Base-by-base conservation (phyloP, 92 coral and sea anemone genomes). In the Montipora capitata region DNA sequence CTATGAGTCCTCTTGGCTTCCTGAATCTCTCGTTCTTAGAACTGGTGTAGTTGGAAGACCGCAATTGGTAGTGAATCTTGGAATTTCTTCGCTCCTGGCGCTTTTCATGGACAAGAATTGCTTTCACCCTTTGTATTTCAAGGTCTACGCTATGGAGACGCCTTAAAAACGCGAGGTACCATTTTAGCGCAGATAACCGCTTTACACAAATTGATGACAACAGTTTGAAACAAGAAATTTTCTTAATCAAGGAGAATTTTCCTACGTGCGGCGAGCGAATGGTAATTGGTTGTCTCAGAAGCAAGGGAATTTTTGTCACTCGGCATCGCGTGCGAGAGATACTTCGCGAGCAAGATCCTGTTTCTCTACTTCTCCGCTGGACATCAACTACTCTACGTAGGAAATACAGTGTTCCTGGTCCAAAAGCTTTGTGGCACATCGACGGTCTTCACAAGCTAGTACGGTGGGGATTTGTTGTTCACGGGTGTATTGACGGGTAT, bases 401-500 rank as follows among this genome's bases (percentile, higher is more conserved):
- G 43, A 79, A 69, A 40, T 85, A 76, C 57, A 78, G 69, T 41
- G 84, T 86, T 16, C 79, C 90, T 39, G 90, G 84, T 27, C 85
- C 90, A 1, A 77, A 77, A 15, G 78, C 89, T 10, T 67, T 66
- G 48, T 76, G 89, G 77, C 88, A 91, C 69, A 85, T 85, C 3
- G 93, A 90, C 10, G 91, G 79, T 5, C 52, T 52, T 11, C 79
- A 73, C n/a, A 81, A 86, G 65, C 56, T 64, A 59, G 81, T 65
- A 8, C 59, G 82, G 38, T 80, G 88, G 93, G 87, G 83, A 16
- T 83, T 89, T 74, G 93, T 65, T 12, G 88, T 84, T 73, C 89
- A 78, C 43, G 79, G 93, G 16, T 49, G 93, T 11, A 75, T 84
- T 39, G 89, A 90, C 70, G 89, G 93, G 5, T 90, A 35, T 83